These are phyloP conservation scores for Aegypius monachus DNA, from an alignment of 2,113 vertebrate genomes.

Conservation along the genomic window DNA sequence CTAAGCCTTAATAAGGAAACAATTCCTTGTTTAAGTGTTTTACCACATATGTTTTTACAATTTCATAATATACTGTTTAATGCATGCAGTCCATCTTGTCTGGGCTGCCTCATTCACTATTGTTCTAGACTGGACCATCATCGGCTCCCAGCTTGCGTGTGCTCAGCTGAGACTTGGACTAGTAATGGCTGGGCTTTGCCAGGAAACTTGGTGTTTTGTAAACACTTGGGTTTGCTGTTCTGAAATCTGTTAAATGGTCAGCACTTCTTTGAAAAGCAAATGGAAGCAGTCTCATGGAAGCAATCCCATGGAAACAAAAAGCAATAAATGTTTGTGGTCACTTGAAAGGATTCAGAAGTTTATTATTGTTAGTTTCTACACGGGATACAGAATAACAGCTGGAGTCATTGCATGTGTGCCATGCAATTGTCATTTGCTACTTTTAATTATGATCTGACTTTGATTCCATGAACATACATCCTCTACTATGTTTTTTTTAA, in stretches of 20 bases:
- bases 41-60: neutral
- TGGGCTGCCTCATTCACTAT: neutral
- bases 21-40: neutral
- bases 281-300: slow-evolving; percentile 2
- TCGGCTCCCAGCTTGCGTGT: neutral
- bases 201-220: slow-evolving; percentile 22
- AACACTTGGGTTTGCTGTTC: slow-evolving; percentile 5
- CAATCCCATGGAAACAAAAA: neutral
- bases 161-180: neutral
- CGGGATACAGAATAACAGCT: neutral
- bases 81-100: neutral
- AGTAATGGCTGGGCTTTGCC: neutral
- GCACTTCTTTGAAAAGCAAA: neutral
- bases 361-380: neutral
- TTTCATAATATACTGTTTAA: neutral
- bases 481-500: neutral
- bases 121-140: neutral
- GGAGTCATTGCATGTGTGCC: neutral
- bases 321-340: neutral
- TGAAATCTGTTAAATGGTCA: slow-evolving; percentile 22
- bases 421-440: neutral
- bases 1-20: neutral
- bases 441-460: neutral
- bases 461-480: neutral
- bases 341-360: slow-evolving; percentile 2